Percentiles rank a stretch among this genome's conserved stretches.
Evolutionary conservation across 2,113 vertebrate species (phyloP).

Genomic region (Recurvirostra avosetta): DNA sequence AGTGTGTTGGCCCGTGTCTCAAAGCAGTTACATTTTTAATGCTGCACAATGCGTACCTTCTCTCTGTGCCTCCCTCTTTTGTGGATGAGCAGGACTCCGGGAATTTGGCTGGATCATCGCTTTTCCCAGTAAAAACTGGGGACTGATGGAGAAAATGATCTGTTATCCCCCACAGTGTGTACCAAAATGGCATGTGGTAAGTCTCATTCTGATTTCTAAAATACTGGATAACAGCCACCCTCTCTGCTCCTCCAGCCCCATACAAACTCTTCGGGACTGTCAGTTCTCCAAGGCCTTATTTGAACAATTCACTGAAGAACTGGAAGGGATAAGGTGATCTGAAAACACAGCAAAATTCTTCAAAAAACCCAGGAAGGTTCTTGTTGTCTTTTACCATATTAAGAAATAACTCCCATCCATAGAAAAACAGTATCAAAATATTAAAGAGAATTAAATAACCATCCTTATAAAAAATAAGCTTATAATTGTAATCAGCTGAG

Average conservation of each 20-base stretch:
- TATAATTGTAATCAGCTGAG: not conserved
- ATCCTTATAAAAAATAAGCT: not conserved
- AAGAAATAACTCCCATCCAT: not conserved
- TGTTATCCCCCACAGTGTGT: not conserved
- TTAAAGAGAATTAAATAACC: not conserved
- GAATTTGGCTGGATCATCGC: slow-evolving; percentile 12
- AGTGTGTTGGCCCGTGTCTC: slow-evolving; percentile 4
- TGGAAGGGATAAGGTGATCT: slow-evolving; percentile 42
- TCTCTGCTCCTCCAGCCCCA: not conserved
- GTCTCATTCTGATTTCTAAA: slow-evolving; percentile 36
- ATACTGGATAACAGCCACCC: not conserved
- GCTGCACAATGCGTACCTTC: slow-evolving; percentile 44
- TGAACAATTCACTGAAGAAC: slow-evolving; percentile 27
- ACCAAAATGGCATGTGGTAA: slow-evolving; percentile 50
- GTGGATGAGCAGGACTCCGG: not conserved
- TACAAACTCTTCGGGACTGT: slow-evolving; percentile 20
- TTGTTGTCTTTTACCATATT: not conserved
- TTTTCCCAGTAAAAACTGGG: not conserved
- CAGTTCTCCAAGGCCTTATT: slow-evolving; percentile 57
- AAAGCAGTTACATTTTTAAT: not conserved
- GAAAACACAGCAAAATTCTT: not conserved
- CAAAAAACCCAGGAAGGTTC: not conserved
- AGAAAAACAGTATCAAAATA: not conserved
- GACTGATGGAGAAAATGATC: slow-evolving; percentile 36
- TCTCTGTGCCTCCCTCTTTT: not conserved